Evolutionary conservation across 2,888 invertebrate species (phyloP).

Genomic region (Agonum fuliginosum): DNA sequence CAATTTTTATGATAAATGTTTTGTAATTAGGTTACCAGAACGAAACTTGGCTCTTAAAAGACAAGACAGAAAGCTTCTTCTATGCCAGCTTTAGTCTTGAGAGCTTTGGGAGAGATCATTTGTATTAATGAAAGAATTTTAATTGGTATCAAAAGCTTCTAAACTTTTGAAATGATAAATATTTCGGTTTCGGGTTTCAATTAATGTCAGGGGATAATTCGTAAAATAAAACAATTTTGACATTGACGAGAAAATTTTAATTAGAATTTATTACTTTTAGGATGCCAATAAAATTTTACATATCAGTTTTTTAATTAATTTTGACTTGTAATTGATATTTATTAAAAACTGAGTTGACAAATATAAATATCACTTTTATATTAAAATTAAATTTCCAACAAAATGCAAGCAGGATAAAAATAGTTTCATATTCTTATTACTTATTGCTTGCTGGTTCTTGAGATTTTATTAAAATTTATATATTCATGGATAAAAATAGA

Average conservation of each 20-base stretch:
- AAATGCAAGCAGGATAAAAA: too few species aligned
- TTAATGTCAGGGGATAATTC: neutral
- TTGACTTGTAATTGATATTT: too few species aligned
- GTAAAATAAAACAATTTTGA: neutral
- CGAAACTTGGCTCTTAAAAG: conserved; percentile 22
- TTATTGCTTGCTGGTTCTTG: too few species aligned
- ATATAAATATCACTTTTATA: too few species aligned
- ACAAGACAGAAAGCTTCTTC: conserved; percentile 14
- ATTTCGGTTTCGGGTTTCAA: neutral
- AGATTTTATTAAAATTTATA: too few species aligned
- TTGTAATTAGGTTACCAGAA: conserved; percentile 25
- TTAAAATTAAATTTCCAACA: too few species aligned
- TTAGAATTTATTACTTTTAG: neutral
- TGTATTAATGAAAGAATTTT: conserved; percentile 4
- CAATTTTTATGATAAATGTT: conserved; percentile 26
- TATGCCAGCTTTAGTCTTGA: neutral
- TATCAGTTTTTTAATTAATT: too few species aligned
- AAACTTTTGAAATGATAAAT: conserved; percentile 17
- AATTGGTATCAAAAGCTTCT: conserved; percentile 20
- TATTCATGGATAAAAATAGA: too few species aligned
- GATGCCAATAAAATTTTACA: too few species aligned
- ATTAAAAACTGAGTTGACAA: too few species aligned
- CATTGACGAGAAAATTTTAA: neutral
- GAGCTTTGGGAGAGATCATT: conserved; percentile 12
- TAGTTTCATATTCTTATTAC: too few species aligned